A percentile compares a stretch with the other conserved stretches of the same genome.
These are phyloP conservation scores for Barbus barbus DNA, from an alignment of 2,113 vertebrate species.

Conservation along the genomic window DNA sequence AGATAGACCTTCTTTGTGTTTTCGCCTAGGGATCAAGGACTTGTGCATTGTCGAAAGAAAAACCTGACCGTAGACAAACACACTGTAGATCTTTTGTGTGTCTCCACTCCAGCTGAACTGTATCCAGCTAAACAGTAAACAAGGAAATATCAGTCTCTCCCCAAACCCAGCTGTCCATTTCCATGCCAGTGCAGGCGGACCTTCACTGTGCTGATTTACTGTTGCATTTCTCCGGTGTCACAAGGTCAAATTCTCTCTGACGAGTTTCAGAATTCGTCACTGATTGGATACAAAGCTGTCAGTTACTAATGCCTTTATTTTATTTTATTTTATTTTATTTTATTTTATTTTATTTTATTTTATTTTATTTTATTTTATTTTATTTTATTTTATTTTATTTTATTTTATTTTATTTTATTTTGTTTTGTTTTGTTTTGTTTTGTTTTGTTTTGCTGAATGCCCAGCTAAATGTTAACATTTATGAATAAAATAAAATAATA, in stretches of 20 bases:
- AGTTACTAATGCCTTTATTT: constrained; percentile 12
- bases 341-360: no score
- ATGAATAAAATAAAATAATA: background rate
- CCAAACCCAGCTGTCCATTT: constrained; percentile 11
- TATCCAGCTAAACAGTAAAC: constrained; percentile 49
- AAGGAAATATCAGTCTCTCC: constrained; percentile 53
- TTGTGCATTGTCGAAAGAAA: constrained; percentile 50
- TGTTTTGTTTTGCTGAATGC: no score
- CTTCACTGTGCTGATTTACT: constrained; percentile 48
- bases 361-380: no score
- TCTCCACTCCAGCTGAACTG: constrained; percentile 42
- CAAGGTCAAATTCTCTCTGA: constrained; percentile 49
- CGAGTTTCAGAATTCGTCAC: constrained; percentile 29
- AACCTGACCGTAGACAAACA: constrained; percentile 50
- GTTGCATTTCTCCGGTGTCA: constrained; percentile 54
- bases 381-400: no score
- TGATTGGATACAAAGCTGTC: constrained; percentile 45
- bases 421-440: no score
- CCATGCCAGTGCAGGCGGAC: constrained; percentile 7
- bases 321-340: background rate
- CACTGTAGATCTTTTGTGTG: constrained; percentile 50
- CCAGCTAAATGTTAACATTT: background rate
- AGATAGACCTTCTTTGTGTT: constrained; percentile 43
- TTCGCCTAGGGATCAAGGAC: constrained; percentile 47
- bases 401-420: no score